Conservation (phyloP, 2,888 invertebrate species). For the Macrosoma leucophasiata region DNA sequence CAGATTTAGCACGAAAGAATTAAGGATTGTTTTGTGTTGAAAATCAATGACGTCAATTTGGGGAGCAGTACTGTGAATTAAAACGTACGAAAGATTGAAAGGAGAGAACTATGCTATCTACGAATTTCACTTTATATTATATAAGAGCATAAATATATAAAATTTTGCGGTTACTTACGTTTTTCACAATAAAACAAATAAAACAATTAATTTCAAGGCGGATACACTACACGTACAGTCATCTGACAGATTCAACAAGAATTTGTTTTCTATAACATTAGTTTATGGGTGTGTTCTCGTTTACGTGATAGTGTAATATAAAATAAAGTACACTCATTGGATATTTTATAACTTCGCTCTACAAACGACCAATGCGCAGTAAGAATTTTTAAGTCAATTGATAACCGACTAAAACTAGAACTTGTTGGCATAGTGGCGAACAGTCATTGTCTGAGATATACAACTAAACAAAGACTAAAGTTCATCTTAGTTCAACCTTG, state of each 20-base stretch:
- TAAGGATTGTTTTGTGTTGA: slow-evolving; percentile 48
- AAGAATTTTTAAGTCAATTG: slow-evolving; percentile 13
- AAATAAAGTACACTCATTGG: slow-evolving; percentile 20
- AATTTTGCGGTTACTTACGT: slow-evolving; percentile 48
- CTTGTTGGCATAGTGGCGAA: too few relatives aligned
- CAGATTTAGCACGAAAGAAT: too few relatives aligned
- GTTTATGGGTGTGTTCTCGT: slow-evolving; percentile 27
- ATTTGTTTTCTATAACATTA: slow-evolving; percentile 53
- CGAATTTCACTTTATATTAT: too few relatives aligned
- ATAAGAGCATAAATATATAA: too few relatives aligned
- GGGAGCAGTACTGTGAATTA: slow-evolving; percentile 24
- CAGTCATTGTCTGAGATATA: too few relatives aligned
- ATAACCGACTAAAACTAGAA: too few relatives aligned
- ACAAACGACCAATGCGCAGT: slow-evolving; percentile 18
- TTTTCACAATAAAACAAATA: slow-evolving; percentile 37
- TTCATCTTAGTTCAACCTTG: too few relatives aligned
- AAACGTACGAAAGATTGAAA: slow-evolving; percentile 15
- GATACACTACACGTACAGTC: slow-evolving; percentile 66
- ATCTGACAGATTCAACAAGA: slow-evolving; percentile 55
- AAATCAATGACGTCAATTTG: slow-evolving; percentile 66
- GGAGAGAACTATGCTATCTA: too few relatives aligned
- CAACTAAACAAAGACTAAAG: too few relatives aligned
- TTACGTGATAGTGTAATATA: slow-evolving; percentile 34
- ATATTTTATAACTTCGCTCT: slow-evolving; percentile 5
- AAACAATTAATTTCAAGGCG: slow-evolving; percentile 52